Conservation (phyloP, 2,797 vertebrate species). For the Melanotaenia parkinsoni region DNA sequence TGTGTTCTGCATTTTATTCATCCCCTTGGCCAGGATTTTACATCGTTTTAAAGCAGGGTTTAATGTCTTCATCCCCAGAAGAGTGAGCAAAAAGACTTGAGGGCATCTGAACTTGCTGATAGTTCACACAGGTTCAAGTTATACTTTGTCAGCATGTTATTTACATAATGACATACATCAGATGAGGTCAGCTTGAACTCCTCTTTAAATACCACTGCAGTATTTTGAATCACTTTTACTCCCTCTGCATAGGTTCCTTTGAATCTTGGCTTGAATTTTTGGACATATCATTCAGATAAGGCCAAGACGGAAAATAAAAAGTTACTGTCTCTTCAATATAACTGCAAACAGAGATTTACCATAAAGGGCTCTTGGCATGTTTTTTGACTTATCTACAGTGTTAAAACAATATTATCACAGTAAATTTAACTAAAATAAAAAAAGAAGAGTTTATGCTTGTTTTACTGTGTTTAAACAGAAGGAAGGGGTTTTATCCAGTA, state of each 20-base stretch:
- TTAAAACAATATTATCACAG: no score
- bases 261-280: neutral
- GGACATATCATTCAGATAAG: neutral
- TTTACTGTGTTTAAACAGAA: no score
- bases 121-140: slow-evolving; percentile 18
- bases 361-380: no score
- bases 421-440: no score
- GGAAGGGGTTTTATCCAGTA: no score
- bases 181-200: slow-evolving; percentile 2
- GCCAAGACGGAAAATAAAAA: neutral
- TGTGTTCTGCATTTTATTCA: slow-evolving; percentile 11
- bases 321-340: neutral
- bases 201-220: neutral
- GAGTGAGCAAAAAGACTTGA: neutral
- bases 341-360: neutral
- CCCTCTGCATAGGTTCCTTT: neutral
- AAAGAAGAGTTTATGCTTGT: no score
- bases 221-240: slow-evolving; percentile 1
- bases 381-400: no score
- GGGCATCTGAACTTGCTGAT: slow-evolving; percentile 33
- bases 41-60: slow-evolving; percentile 15
- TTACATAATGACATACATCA: slow-evolving; percentile 27
- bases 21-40: slow-evolving; percentile 17
- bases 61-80: slow-evolving; percentile 7
- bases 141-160: slow-evolving; percentile 24